phyloP scores from a whole-genome alignment of 2,797 vertebrate species.

The Onychomys arenicola region DNA sequence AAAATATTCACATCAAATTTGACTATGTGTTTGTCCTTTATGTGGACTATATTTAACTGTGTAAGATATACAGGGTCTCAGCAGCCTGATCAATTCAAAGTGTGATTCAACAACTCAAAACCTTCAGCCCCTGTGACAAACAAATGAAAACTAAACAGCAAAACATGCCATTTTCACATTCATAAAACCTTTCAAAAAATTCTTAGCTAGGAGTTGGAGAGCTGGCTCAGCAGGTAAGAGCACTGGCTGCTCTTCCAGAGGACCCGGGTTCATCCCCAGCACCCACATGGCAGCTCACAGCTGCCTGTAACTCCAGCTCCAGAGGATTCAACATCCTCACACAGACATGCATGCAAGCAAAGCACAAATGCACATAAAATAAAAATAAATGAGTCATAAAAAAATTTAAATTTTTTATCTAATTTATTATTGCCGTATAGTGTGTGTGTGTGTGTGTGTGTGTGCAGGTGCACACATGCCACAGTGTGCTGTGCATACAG shows the following conservation, averaged over 20 bases:
- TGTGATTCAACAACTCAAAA: background rate
- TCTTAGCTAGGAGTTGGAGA: background rate
- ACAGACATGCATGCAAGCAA: background rate
- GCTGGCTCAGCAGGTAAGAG: background rate
- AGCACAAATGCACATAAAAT: background rate
- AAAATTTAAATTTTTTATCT: background rate
- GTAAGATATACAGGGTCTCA: background rate
- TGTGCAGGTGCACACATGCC: background rate
- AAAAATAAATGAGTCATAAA: background rate
- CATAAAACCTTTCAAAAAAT: background rate
- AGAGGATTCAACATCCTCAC: background rate
- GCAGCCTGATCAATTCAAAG: background rate
- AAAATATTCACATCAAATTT: background rate
- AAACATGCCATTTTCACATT: background rate
- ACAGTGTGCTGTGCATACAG: background rate
- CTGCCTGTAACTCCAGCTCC: background rate
- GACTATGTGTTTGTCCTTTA: background rate
- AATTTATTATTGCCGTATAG: background rate
- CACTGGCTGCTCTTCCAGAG: background rate
- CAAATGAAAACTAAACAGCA: conserved; percentile 42
- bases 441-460: background rate
- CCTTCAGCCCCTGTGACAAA: background rate
- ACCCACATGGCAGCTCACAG: background rate
- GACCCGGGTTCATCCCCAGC: background rate
- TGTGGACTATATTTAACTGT: background rate